phyloP scores from a whole-genome alignment of 2,888 invertebrate genomes.

The Neelides folsomi region DNA sequence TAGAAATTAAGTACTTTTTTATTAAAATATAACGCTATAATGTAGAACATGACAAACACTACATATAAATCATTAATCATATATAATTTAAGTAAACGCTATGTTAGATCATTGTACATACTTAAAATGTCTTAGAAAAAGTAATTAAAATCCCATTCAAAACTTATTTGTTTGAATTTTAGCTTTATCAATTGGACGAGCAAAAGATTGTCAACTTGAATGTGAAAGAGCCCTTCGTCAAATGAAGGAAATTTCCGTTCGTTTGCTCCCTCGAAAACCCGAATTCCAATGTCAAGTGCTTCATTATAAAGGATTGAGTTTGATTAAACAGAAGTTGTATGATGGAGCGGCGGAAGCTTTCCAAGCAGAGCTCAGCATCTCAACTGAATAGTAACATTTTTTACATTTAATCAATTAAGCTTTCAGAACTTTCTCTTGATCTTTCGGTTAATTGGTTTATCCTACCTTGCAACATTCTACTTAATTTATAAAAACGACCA shows the following conservation, averaged over 20 bases:
- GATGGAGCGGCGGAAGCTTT: conserved; percentile 27
- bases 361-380: conserved; percentile 24
- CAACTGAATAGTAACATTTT: conserved; percentile 17
- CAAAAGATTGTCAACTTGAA: conserved; percentile 30
- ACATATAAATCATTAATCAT: no score
- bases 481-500: not conserved
- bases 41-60: no score
- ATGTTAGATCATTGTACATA: no score
- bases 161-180: not conserved
- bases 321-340: conserved; percentile 25
- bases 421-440: not conserved
- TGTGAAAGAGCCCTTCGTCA: conserved; percentile 31
- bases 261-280: conserved; percentile 25
- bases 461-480: not conserved
- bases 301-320: conserved; percentile 28
- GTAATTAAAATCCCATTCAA: no score
- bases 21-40: no score
- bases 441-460: not conserved
- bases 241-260: conserved; percentile 29
- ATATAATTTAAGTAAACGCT: no score
- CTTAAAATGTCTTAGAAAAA: no score
- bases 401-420: not conserved
- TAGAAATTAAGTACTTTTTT: no score
- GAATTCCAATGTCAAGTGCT: conserved; percentile 25
- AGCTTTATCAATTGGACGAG: conserved; percentile 30